Conservation (phyloP, 2,888 invertebrate genomes). For the Tenthredo scrophulariae region DNA sequence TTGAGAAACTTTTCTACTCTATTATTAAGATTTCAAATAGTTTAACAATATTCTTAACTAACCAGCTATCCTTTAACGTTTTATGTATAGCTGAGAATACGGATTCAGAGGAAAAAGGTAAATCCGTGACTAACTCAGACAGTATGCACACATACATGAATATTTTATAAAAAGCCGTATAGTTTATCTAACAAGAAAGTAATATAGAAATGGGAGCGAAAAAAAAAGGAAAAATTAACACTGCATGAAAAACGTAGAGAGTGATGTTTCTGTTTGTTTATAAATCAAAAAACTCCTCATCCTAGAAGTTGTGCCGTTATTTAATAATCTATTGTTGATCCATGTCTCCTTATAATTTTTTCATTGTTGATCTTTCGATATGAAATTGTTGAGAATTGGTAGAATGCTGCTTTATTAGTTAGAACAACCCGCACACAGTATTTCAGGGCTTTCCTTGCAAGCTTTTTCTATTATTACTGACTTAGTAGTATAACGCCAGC, state of each 20-base stretch:
- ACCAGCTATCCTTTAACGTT: constrained; percentile 65
- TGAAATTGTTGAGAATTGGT: background rate
- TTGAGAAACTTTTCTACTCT: background rate
- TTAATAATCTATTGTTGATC: background rate
- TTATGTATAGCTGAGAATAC: constrained; percentile 70
- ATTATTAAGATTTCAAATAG: constrained; percentile 50
- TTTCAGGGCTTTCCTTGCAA: background rate
- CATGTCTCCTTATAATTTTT: background rate
- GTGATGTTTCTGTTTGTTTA: constrained; percentile 49
- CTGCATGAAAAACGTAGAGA: constrained; percentile 17
- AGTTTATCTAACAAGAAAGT: background rate
- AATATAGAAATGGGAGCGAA: constrained; percentile 37
- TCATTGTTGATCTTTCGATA: background rate
- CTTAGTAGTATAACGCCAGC: background rate
- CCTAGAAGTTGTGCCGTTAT: background rate
- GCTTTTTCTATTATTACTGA: background rate
- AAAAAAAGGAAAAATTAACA: constrained; percentile 24
- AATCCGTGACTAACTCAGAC: constrained; percentile 58
- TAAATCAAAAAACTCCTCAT: background rate
- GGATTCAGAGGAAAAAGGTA: constrained; percentile 78
- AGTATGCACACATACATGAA: background rate
- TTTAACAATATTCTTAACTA: constrained; percentile 56
- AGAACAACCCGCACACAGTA: background rate
- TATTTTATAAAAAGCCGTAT: constrained; percentile 10
- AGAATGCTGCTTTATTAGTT: background rate